Conservation (phyloP, 2,113 vertebrate genomes). For the Pavo muticus region DNA sequence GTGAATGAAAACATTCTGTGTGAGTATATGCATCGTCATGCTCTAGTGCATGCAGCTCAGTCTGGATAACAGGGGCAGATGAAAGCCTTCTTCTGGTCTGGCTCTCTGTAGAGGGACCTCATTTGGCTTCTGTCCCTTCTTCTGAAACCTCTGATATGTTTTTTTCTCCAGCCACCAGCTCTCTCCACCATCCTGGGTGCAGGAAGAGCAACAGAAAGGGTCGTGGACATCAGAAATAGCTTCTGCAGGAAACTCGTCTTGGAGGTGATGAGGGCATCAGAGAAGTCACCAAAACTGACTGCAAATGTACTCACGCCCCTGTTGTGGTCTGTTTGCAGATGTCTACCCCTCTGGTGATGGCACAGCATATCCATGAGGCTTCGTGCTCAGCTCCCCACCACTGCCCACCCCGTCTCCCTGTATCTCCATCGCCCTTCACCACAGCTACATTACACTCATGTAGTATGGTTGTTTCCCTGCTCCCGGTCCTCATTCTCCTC, state of each 20-base stretch:
- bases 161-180: background rate
- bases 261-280: background rate
- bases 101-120: background rate
- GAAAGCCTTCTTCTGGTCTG: background rate
- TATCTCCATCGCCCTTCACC: background rate
- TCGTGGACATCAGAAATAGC: background rate
- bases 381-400: background rate
- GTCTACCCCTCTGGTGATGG: background rate
- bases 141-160: background rate
- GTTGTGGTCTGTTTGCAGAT: background rate
- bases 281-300: background rate
- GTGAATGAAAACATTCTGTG: background rate
- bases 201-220: background rate
- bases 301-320: background rate
- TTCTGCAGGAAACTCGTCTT: background rate
- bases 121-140: background rate
- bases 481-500: background rate
- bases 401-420: background rate
- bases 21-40: background rate
- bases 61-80: background rate
- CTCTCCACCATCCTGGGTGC: background rate
- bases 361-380: accelerated
- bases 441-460: background rate
- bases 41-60: background rate
- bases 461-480: background rate